Conservation (phyloP, 2,888 invertebrate genomes). For the Lapara coniferarum region DNA sequence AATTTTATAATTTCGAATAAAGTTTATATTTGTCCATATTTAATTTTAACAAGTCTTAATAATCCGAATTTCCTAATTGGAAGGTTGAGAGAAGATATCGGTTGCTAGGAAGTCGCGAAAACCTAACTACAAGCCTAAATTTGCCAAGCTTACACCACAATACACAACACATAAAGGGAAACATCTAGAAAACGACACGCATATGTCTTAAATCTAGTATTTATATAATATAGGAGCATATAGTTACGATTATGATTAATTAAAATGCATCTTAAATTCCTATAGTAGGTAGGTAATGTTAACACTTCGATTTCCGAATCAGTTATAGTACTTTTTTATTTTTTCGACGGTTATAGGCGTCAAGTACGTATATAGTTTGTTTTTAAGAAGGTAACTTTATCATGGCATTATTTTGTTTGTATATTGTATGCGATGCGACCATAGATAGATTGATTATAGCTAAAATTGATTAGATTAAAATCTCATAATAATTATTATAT, state of each 20-base stretch:
- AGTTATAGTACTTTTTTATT: conserved; percentile 39
- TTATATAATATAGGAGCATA: conserved; percentile 74
- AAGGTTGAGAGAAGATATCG: conserved; percentile 76
- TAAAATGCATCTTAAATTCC: conserved; percentile 77
- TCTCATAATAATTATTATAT: conserved; percentile 59
- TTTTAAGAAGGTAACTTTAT: conserved; percentile 27
- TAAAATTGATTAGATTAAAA: conserved; percentile 55
- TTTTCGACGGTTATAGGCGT: conserved; percentile 37
- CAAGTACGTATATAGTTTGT: conserved; percentile 31
- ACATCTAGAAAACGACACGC: conserved; percentile 75
- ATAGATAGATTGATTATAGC: conserved; percentile 32
- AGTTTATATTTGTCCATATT: conserved; percentile 56
- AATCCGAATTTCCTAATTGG: conserved; percentile 74
- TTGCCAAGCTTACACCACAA: conserved; percentile 76
- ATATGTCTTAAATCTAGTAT: conserved; percentile 71
- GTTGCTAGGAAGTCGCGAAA: conserved; percentile 80
- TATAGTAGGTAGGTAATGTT: conserved; percentile 68
- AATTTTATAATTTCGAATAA: conserved; percentile 47
- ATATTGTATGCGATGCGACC: conserved; percentile 25
- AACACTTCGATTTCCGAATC: conserved; percentile 60
- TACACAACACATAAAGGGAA: conserved; percentile 77
- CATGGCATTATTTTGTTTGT: conserved; percentile 28
- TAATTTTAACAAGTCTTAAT: conserved; percentile 59
- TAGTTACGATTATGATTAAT: conserved; percentile 77
- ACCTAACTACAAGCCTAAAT: conserved; percentile 79